Evolutionary conservation across 2,797 vertebrate species (phyloP).

Genomic region (Sebastiscus tertius): DNA sequence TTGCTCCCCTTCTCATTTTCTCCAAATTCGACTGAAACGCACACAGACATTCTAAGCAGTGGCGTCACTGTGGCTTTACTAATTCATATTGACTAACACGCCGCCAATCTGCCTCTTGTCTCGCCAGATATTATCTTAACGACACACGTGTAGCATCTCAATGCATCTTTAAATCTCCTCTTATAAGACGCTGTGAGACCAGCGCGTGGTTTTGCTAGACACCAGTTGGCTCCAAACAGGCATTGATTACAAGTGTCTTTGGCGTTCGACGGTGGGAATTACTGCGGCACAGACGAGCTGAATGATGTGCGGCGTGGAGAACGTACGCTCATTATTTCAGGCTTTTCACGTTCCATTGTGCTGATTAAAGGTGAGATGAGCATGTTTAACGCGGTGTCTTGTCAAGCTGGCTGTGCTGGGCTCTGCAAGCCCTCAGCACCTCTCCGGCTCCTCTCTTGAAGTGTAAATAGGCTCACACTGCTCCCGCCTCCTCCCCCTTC

Average conservation of each 20-base stretch:
- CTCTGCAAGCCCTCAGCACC: conserved; percentile 69
- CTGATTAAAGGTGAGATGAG: conserved; percentile 80
- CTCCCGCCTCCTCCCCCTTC: conserved; percentile 32
- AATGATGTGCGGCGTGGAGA: conserved; percentile 37
- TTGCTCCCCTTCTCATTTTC: conserved; percentile 28
- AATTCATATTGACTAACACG: conserved; percentile 67
- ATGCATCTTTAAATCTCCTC: conserved; percentile 47
- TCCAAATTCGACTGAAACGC: conserved; percentile 46
- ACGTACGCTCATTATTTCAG: conserved; percentile 67
- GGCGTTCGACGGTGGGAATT: conserved; percentile 52
- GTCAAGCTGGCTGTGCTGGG: conserved; percentile 60
- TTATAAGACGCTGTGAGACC: conserved; percentile 43
- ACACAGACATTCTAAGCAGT: conserved; percentile 13
- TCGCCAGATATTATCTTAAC: conserved; percentile 65
- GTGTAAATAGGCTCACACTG: conserved; percentile 79
- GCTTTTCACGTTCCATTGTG: conserved; percentile 53
- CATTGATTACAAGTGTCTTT: conserved; percentile 70
- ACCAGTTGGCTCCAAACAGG: conserved; percentile 46
- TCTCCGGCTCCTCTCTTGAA: conserved; percentile 79
- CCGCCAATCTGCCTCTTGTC: conserved; percentile 55
- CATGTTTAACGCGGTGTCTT: conserved; percentile 67
- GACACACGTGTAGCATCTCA: conserved; percentile 65
- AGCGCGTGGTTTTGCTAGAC: conserved; percentile 50
- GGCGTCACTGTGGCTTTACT: conserved; percentile 42
- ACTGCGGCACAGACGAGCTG: conserved; percentile 52